These are phyloP conservation scores for Hyposoter didymator DNA, from an alignment of 2,888 invertebrate species.

Conservation along the genomic window DNA sequence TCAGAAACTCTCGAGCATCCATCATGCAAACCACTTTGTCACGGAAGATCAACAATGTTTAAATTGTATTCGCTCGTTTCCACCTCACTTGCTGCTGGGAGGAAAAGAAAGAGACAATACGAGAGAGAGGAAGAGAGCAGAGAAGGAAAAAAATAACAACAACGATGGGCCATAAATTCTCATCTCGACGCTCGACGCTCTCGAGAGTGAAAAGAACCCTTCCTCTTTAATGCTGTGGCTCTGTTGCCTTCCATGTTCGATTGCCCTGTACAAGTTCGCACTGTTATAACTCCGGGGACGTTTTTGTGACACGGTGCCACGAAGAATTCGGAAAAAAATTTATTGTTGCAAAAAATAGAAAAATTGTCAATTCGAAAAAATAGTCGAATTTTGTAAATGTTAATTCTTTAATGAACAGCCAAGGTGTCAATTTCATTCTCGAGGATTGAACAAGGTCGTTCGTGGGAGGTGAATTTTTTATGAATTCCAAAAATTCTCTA, in stretches of 20 bases:
- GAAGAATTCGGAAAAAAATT: neutral
- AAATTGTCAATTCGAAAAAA: neutral
- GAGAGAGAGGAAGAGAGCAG: conserved; percentile 1
- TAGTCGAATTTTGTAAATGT: too few species aligned
- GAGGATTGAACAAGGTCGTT: too few species aligned
- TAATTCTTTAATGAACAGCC: too few species aligned
- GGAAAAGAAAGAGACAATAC: conserved; percentile 4
- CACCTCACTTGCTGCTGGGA: conserved; percentile 35
- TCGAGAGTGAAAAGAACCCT: conserved; percentile 54
- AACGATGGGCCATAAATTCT: conserved; percentile 68
- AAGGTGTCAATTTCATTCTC: too few species aligned
- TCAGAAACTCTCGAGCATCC: conserved; percentile 71
- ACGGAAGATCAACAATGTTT: conserved; percentile 78
- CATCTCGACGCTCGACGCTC: conserved; percentile 60
- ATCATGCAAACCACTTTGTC: conserved; percentile 81
- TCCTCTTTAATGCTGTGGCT: conserved; percentile 68
- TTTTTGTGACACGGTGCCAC: neutral
- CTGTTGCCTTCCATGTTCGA: conserved; percentile 18
- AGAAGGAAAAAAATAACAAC: conserved; percentile 6
- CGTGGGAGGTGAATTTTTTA: too few species aligned
- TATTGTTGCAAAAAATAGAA: neutral
- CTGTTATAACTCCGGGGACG: neutral
- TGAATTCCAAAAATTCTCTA: too few species aligned
- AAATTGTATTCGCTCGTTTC: conserved; percentile 78
- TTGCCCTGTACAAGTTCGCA: conserved; percentile 1